These are phyloP conservation scores for Bimastos eiseni DNA, from an alignment of 2,888 invertebrate genomes.

Conservation along the genomic window DNA sequence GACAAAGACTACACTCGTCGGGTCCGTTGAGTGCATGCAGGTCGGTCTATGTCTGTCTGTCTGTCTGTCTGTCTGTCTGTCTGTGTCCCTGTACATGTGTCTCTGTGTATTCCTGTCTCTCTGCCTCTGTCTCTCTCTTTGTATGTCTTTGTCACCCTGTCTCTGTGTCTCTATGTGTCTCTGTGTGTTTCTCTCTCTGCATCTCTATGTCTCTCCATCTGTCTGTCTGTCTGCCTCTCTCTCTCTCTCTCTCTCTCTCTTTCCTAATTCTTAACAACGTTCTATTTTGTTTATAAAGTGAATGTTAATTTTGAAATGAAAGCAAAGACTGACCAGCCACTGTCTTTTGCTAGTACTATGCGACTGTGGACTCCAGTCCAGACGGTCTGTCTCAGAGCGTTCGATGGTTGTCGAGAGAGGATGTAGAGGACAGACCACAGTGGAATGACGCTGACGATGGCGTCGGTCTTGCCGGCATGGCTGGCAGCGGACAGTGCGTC, in stretches of 20 bases:
- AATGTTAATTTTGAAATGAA: background rate
- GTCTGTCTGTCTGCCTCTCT: too few relatives aligned
- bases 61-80: too few relatives aligned
- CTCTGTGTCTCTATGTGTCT: too few relatives aligned
- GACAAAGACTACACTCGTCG: constrained; percentile 94
- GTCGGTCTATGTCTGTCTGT: constrained; percentile 46
- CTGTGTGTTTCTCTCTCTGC: too few relatives aligned
- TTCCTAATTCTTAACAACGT: too few relatives aligned
- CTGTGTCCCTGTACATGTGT: too few relatives aligned
- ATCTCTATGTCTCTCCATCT: too few relatives aligned
- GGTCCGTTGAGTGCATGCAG: constrained; percentile 94
- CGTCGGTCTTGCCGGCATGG: constrained; percentile 58
- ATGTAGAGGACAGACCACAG: constrained; percentile 53
- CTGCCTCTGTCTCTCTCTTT: too few relatives aligned
- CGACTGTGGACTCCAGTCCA: constrained; percentile 73
- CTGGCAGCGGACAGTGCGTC: constrained; percentile 89
- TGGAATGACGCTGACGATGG: background rate
- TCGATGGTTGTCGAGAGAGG: constrained; percentile 80
- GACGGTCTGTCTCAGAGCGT: constrained; percentile 72
- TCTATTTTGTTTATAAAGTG: too few relatives aligned
- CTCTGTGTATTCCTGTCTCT: too few relatives aligned
- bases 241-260: too few relatives aligned
- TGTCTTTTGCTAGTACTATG: constrained; percentile 77
- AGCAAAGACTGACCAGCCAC: background rate
- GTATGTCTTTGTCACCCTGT: too few relatives aligned